A percentile compares a stretch with the other conserved stretches of the same genome.
Evolutionary conservation across 1,140 invertebrate genomes (phyloP).

Genomic region (Ctenoplectra terminalis): DNA sequence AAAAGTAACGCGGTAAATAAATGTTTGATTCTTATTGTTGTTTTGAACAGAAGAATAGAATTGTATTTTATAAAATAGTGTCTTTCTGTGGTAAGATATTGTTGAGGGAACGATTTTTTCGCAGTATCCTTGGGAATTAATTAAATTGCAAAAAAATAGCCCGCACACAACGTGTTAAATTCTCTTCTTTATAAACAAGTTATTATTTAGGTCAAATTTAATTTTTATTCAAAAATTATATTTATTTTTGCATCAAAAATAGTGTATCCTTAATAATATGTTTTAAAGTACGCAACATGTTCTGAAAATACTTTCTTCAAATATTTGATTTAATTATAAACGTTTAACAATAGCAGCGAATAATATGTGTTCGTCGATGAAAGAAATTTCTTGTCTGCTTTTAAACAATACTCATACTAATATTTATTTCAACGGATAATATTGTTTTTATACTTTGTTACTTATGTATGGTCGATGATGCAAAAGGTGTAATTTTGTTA

Average conservation of each 20-base stretch:
- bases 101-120: too few relatives aligned
- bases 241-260: neutral
- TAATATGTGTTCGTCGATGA: neutral
- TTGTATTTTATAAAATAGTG: too few relatives aligned
- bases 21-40: too few relatives aligned
- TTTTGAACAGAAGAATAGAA: too few relatives aligned
- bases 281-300: neutral
- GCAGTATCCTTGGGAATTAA: too few relatives aligned
- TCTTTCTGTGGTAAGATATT: too few relatives aligned
- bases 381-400: neutral
- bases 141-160: too few relatives aligned
- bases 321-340: neutral
- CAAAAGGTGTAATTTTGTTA: neutral
- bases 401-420: neutral
- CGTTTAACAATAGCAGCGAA: neutral
- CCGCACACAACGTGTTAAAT: too few relatives aligned
- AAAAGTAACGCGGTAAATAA: too few relatives aligned
- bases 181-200: neutral
- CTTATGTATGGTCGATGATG: neutral
- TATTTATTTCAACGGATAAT: slow-evolving; percentile 27
- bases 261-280: neutral
- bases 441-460: slow-evolving; percentile 31
- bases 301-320: neutral
- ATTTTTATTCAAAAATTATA: too few relatives aligned
- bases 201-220: neutral